Evolutionary conservation across 2,797 vertebrate species (phyloP).

Genomic region (Acrossocheilus fasciatus): DNA sequence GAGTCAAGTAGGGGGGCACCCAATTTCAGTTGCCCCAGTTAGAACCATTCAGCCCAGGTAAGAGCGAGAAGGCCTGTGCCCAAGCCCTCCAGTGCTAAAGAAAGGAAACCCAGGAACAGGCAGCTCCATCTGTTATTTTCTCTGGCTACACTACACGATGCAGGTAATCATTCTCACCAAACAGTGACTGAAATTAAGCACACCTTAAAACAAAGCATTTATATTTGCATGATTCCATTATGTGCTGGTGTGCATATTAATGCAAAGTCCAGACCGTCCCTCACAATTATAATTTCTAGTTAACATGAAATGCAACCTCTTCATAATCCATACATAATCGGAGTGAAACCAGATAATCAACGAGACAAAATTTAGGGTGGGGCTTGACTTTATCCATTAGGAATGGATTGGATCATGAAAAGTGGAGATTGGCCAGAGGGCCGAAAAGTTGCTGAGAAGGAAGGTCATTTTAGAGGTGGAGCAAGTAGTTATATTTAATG

Average conservation of each 20-base stretch:
- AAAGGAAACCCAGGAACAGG: slow-evolving; percentile 61
- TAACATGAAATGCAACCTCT: neutral
- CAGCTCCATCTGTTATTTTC: slow-evolving; percentile 58
- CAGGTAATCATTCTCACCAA: neutral
- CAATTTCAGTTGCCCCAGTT: slow-evolving; percentile 48
- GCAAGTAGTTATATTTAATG: neutral
- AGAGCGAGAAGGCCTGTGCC: slow-evolving; percentile 52
- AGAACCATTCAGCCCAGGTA: slow-evolving; percentile 53
- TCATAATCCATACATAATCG: neutral
- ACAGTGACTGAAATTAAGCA: neutral
- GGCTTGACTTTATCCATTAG: neutral
- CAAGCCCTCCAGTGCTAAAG: slow-evolving; percentile 58
- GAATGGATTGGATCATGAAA: neutral
- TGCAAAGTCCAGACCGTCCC: neutral
- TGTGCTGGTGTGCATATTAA: neutral
- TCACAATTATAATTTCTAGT: neutral
- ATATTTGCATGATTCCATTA: neutral
- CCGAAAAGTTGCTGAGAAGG: neutral
- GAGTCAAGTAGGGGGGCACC: slow-evolving; percentile 77
- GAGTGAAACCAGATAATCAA: neutral
- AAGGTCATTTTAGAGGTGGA: neutral
- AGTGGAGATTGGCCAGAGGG: neutral
- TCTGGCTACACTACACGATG: slow-evolving; percentile 22
- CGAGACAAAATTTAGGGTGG: neutral
- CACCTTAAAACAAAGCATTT: neutral